A percentile compares a stretch with the other conserved stretches of the same genome.
phyloP scores from a whole-genome alignment of 64 coral and sea anemone genomes.

The Anthopleura sola region DNA sequence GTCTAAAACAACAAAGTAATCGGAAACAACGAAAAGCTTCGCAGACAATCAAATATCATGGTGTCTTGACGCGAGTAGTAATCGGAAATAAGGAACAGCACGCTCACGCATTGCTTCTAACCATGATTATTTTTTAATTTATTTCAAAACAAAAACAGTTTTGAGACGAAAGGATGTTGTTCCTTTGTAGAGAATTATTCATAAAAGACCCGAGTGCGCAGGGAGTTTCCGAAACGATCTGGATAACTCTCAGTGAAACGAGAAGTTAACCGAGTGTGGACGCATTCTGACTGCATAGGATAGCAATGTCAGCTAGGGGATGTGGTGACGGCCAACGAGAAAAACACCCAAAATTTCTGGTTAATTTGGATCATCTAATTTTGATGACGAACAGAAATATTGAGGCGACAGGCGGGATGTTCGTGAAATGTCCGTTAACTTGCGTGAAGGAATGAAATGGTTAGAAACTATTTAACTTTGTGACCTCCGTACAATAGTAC shows the following conservation, averaged over 20 bases:
- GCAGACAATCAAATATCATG: background rate
- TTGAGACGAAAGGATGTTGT: background rate
- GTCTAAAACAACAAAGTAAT: background rate
- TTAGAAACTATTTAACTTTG: background rate
- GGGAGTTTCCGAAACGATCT: background rate
- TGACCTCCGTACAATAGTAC: background rate
- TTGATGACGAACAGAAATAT: background rate
- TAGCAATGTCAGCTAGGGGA: background rate
- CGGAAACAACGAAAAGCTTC: background rate
- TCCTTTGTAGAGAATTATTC: background rate
- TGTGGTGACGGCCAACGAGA: background rate
- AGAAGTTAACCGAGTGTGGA: background rate
- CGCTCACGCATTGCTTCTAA: background rate
- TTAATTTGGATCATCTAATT: background rate
- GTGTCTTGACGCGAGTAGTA: background rate
- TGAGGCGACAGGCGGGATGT: background rate
- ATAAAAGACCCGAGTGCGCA: background rate
- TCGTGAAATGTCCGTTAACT: constrained; percentile 11
- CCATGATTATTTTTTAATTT: background rate
- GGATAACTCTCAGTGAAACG: background rate
- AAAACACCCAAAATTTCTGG: constrained; percentile 1
- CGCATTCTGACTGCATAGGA: background rate
- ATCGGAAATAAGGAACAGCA: background rate
- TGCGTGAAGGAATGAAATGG: constrained; percentile 12
- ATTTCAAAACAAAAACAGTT: background rate